A percentile compares a stretch with the other conserved stretches of the same genome.
These are phyloP conservation scores for Phodopus roborovskii DNA, from an alignment of 2,113 vertebrate genomes.

Conservation along the genomic window DNA sequence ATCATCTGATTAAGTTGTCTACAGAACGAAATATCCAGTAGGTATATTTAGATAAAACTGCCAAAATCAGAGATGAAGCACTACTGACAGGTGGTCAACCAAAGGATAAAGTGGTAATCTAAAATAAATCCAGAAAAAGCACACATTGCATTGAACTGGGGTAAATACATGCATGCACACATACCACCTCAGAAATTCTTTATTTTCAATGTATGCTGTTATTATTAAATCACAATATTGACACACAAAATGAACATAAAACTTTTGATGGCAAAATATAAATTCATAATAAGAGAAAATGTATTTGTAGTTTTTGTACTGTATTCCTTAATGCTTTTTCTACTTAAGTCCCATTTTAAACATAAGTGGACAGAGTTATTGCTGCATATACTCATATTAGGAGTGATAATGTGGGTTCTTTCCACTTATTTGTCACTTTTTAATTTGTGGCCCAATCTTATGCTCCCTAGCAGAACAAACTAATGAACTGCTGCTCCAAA, in stretches of 20 bases:
- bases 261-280: neutral
- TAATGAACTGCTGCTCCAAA: neutral
- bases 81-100: neutral
- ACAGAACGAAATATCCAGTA: neutral
- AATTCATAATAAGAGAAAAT: neutral
- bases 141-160: neutral
- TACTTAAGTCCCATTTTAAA: neutral
- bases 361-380: neutral
- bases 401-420: neutral
- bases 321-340: constrained; percentile 12
- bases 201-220: neutral
- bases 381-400: neutral
- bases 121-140: neutral
- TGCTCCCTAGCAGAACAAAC: neutral
- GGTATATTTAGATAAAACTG: constrained; percentile 9
- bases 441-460: neutral
- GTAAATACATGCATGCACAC: neutral
- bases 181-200: neutral
- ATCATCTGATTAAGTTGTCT: neutral
- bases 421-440: neutral
- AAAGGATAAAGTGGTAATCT: neutral
- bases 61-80: neutral
- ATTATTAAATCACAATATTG: neutral
- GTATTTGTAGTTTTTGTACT: neutral
- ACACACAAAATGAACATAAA: neutral